Evolutionary conservation across 1,140 invertebrate genomes (phyloP).

Genomic region (Panagrolaimus sp.): DNA sequence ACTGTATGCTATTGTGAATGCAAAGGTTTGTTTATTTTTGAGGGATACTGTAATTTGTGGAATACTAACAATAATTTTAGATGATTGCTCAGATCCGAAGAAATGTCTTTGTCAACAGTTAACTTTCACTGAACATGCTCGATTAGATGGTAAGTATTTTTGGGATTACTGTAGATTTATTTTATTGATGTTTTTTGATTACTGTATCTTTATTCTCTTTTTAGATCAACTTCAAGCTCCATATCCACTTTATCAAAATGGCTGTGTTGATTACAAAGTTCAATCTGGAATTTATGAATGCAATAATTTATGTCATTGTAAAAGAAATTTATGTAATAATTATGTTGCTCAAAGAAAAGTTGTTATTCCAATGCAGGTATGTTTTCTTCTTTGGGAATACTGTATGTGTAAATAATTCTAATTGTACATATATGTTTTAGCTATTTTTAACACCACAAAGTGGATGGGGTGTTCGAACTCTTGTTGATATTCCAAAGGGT

Average conservation of each 20-base stretch:
- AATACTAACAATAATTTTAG: constrained; percentile 12
- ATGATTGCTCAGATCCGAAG: constrained; percentile 30
- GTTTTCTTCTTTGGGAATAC: too few relatives aligned
- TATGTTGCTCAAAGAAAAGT: constrained; percentile 34
- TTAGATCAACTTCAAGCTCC: constrained; percentile 20
- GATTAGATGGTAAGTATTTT: constrained; percentile 13
- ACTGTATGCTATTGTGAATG: constrained; percentile 25
- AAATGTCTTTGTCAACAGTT: constrained; percentile 35
- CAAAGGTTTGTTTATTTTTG: constrained; percentile 15
- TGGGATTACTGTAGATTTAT: too few relatives aligned
- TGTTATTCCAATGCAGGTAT: constrained; percentile 28
- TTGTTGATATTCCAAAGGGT: constrained; percentile 80
- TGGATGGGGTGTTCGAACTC: constrained; percentile 88
- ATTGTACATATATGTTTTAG: constrained; percentile 25
- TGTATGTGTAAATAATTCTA: not conserved
- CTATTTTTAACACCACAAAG: constrained; percentile 33
- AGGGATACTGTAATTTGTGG: too few relatives aligned
- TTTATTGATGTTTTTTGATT: too few relatives aligned
- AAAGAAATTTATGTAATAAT: constrained; percentile 27
- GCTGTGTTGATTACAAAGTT: constrained; percentile 29
- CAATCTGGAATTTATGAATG: constrained; percentile 36
- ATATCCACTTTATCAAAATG: constrained; percentile 28
- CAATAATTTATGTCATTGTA: constrained; percentile 30
- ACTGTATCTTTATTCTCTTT: too few relatives aligned
- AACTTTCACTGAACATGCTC: constrained; percentile 26